Evolutionary conservation across 1,140 invertebrate species (phyloP).

Genomic region (Magallana ariakensis): DNA sequence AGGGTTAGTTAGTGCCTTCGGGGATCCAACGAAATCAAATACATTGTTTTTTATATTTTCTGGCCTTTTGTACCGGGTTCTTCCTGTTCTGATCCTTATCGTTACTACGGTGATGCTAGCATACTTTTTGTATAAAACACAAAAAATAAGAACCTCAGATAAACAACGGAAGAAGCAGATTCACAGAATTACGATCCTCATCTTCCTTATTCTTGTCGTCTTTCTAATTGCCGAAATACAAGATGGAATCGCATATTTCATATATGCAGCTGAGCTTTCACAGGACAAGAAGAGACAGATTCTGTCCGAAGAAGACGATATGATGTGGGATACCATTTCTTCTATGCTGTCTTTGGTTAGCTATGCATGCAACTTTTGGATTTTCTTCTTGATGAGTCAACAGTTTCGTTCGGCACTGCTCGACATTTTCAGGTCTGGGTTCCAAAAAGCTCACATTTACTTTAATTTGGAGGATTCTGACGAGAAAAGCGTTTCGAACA

Average conservation of each 20-base stretch:
- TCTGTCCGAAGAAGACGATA: constrained; percentile 42
- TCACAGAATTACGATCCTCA: constrained; percentile 37
- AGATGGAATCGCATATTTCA: constrained; percentile 53
- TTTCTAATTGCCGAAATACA: constrained; percentile 54
- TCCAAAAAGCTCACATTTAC: not conserved
- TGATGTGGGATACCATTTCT: constrained; percentile 45
- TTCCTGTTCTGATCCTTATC: constrained; percentile 3
- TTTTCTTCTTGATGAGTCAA: constrained; percentile 54
- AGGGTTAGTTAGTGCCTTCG: not conserved
- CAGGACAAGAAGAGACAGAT: constrained; percentile 33
- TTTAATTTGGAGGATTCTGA: not conserved
- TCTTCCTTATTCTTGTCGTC: constrained; percentile 42
- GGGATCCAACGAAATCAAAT: constrained; percentile 18
- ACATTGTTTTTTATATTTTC: constrained; percentile 28
- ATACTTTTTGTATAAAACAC: not conserved
- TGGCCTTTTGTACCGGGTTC: not conserved
- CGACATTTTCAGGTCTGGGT: not conserved
- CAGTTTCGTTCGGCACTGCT: constrained; percentile 50
- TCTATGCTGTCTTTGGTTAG: not conserved
- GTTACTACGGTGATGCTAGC: constrained; percentile 26
- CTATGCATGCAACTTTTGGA: constrained; percentile 57
- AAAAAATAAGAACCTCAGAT: not conserved
- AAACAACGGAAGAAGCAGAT: constrained; percentile 25
- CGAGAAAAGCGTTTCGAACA: not conserved
- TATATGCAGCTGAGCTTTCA: constrained; percentile 48